These are phyloP conservation scores for Ylistrum balloti DNA, from an alignment of 1,140 invertebrate genomes.

Conservation along the genomic window DNA sequence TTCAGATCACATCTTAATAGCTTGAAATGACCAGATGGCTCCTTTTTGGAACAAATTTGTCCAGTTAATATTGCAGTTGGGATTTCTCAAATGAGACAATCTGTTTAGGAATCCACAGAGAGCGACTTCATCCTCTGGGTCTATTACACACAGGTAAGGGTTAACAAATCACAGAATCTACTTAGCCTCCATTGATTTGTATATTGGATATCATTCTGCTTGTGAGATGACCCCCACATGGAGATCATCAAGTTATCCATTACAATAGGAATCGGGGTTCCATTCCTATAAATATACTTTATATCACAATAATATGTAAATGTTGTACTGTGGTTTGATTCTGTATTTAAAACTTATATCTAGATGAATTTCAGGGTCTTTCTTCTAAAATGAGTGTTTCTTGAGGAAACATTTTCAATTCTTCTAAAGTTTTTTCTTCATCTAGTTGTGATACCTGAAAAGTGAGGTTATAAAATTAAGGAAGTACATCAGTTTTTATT, in stretches of 20 bases:
- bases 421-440: slow-evolving; percentile 88
- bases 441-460: slow-evolving; percentile 92
- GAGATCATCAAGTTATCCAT: background rate
- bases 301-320: slow-evolving; percentile 5
- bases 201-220: background rate
- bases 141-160: background rate
- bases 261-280: background rate
- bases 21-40: background rate
- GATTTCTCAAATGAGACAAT: background rate
- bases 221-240: background rate
- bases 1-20: background rate
- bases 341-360: background rate
- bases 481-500: too few relatives aligned
- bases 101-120: background rate
- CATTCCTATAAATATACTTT: background rate
- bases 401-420: slow-evolving; percentile 93
- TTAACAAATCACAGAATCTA: background rate
- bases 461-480: slow-evolving; percentile 59
- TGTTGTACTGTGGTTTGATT: background rate
- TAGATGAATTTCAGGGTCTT: slow-evolving; percentile 45
- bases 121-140: background rate
- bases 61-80: background rate
- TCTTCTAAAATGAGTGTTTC: slow-evolving; percentile 96
- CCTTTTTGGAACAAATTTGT: background rate
- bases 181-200: background rate